A percentile compares a stretch with the other conserved stretches of the same genome.
Conservation (phyloP, 2,797 vertebrate species). For the Scolopax rusticola region DNA sequence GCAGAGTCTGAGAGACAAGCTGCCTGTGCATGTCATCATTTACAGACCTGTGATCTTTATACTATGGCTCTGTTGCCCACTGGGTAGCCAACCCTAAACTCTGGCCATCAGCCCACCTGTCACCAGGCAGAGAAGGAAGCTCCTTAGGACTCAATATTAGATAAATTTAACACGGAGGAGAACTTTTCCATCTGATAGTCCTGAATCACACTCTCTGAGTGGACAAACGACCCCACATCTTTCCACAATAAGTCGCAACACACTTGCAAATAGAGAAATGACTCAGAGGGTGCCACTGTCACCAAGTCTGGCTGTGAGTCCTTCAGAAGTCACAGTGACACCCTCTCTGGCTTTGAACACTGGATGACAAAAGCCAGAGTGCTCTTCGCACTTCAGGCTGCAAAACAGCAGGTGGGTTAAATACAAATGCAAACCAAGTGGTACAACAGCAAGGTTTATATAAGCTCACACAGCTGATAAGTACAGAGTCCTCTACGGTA, state of each 20-base stretch:
- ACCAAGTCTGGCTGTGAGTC: not conserved
- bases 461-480: not conserved
- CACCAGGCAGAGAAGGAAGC: not conserved
- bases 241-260: not conserved
- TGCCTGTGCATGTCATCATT: not conserved
- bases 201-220: not conserved
- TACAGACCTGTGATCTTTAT: not conserved
- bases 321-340: constrained; percentile 21
- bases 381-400: not conserved
- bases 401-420: not conserved
- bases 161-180: not conserved
- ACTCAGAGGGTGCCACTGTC: constrained; percentile 29
- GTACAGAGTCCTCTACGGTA: not conserved
- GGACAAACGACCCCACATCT: not conserved
- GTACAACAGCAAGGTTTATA: not conserved
- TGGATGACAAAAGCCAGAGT: not conserved
- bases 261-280: not conserved
- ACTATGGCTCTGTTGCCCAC: not conserved
- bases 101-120: not conserved
- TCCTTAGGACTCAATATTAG: not conserved
- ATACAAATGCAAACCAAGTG: not conserved
- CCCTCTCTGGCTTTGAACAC: not conserved
- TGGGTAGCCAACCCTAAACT: not conserved
- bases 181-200: not conserved
- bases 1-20: not conserved